Evolutionary conservation across 2,888 invertebrate species (phyloP), one percentile per base, ranked within the genome.

Genomic region (Diloba caeruleocephala): DNA sequence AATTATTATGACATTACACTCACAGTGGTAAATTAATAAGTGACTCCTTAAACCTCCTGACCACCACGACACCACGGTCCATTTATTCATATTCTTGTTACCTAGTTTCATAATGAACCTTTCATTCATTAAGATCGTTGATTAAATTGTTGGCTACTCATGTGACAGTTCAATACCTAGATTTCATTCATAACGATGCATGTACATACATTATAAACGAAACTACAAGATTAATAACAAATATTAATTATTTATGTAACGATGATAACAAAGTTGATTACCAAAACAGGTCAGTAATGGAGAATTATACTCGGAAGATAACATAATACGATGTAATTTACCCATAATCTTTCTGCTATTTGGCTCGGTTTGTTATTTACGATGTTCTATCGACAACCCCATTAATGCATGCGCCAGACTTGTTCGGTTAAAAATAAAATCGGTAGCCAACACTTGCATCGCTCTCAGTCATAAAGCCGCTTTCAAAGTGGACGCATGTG

Each of bases 401-500:
- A 68, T 61, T 72, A 70, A 55, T 68, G 62, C 61, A 68, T 43
- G 63, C 56, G 71, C 71, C 74, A 70, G 71, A 64, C 71, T 57
- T 36, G 68, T 43, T 38, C 43, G 50, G 54, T 68, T 74, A 74
- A 72, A 71, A 74, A 71, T 72, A 72, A 55, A 53, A 48, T 55
- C 36, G 7, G 37, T 57, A 60, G 56, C 61, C 67, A 70, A 70
- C 57, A 58, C 60, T 57, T 54, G 68, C 61, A 57, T 33, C 51
- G 51, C 39, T 36, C 48, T 74, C 72, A 72, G 72, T 72, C 55
- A 62, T 71, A 62, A 58, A 54, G 43, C 41, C 64, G 81, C 73
- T 78, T 71, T 76, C 75, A 77, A 33, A 51, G 63, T 34, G 83
- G 44, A 60, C 82, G 84, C 81, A 71, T 74, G 89, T 79, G 78